These are phyloP conservation scores for Venturia canescens DNA, from an alignment of 1,140 invertebrate species.

Conservation along the genomic window DNA sequence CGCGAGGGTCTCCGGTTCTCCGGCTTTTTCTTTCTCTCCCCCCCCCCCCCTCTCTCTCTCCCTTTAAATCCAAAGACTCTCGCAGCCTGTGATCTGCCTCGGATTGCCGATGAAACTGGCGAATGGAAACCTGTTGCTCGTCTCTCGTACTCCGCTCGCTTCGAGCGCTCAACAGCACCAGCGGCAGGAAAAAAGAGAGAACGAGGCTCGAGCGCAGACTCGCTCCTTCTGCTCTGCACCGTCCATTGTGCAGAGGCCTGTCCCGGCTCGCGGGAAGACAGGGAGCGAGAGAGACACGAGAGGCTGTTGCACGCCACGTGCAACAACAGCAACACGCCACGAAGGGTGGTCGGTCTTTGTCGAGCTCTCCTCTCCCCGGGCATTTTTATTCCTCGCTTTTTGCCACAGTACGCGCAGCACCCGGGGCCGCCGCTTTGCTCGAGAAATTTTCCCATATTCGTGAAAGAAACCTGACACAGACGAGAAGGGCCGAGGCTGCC, in stretches of 20 bases:
- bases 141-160: constrained; percentile 46
- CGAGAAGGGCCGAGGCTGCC: constrained; percentile 38
- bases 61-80: background rate
- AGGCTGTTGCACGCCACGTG: constrained; percentile 26
- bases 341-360: constrained; percentile 30
- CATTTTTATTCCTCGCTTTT: background rate
- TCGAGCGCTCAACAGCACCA: background rate
- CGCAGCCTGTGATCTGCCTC: background rate
- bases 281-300: background rate
- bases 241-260: constrained; percentile 17
- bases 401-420: constrained; percentile 19
- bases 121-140: constrained; percentile 65
- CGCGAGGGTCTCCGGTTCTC: constrained; percentile 2
- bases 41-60: constrained; percentile 1
- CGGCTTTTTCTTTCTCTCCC: background rate
- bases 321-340: constrained; percentile 29
- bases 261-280: background rate
- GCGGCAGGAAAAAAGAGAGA: background rate
- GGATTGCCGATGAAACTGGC: background rate
- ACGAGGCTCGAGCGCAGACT: background rate
- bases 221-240: constrained; percentile 24
- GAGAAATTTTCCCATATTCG: constrained; percentile 67
- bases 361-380: background rate
- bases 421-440: constrained; percentile 11
- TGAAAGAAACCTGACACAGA: constrained; percentile 69